Conservation (phyloP, 2,888 invertebrate species). For the Pollenia angustigena region DNA sequence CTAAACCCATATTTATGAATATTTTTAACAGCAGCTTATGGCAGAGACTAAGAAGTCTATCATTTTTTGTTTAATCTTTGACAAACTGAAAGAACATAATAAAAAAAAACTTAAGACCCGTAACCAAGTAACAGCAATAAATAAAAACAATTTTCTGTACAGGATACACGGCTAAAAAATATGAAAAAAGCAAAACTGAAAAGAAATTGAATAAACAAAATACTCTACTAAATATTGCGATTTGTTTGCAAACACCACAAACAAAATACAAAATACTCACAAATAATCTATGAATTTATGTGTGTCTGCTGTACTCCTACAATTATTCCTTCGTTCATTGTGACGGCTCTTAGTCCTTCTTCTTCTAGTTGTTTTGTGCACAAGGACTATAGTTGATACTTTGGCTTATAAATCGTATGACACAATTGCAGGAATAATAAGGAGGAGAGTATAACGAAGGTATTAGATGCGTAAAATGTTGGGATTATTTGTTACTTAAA, state of each 20-base stretch:
- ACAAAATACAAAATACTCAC: slow-evolving; percentile 39
- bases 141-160: slow-evolving; percentile 55
- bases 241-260: slow-evolving; percentile 61
- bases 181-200: neutral
- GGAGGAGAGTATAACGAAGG: slow-evolving; percentile 40
- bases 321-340: neutral
- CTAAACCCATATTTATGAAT: slow-evolving; percentile 17
- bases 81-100: neutral
- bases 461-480: slow-evolving; percentile 72
- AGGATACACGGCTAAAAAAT: neutral
- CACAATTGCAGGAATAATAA: slow-evolving; percentile 41
- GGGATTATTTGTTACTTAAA: slow-evolving; percentile 68
- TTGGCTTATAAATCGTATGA: slow-evolving; percentile 12
- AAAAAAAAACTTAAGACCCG: neutral
- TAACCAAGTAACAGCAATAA: slow-evolving; percentile 39
- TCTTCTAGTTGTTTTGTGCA: neutral
- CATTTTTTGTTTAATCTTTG: slow-evolving; percentile 46
- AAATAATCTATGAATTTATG: slow-evolving; percentile 71
- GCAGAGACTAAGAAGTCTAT: slow-evolving; percentile 35
- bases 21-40: slow-evolving; percentile 1
- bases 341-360: neutral
- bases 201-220: slow-evolving; percentile 48
- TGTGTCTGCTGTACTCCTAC: slow-evolving; percentile 44
- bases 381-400: slow-evolving; percentile 4
- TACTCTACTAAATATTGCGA: slow-evolving; percentile 63